Base-by-base conservation (phyloP, 2,113 vertebrate genomes). In the Hiodon tergisus region DNA sequence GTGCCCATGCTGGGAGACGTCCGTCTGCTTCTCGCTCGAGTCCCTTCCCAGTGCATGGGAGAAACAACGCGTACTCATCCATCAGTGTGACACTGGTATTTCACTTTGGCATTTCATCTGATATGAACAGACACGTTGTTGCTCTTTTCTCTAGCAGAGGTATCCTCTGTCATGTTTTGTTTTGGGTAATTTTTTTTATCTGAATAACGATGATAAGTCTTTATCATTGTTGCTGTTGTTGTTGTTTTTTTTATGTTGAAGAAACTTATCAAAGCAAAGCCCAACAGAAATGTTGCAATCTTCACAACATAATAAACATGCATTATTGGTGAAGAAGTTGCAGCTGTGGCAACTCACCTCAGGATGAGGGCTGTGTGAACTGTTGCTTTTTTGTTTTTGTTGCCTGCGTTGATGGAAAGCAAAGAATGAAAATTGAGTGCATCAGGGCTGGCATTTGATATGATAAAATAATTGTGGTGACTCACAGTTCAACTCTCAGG, bases 1-100 rank as follows among this genome's bases (percentile, higher is more conserved):
- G 58, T 82, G 83, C 85, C 78, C 83, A 82, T 80, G 84, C 85
- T 31, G 87, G 88, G 83, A 89, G 86, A 89, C 88, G 89, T 90
- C 87, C 87, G 85, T 78, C 85, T 78, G 83, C 85, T 85, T 85
- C 85, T 86, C 86, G 88, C 87, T 84, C 83, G 68, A 57, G 73
- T 84, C 84, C 87, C 82, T 82, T 81, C 11, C 51, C n/a, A 67
- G 53, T 67, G 50, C 69, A 47, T 6, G 50, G 70, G 31, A 14
- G 70, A 71, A 71, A 71, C 59, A 46, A 46, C 57, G 16, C 31
- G 7, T 7, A 11, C 57, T n/a, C 11, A 50, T 60, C 31, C 46
- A 59, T 71, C 13, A 50, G 31, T 0, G 53, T 58, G 55, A 46
- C 69, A 46, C 3, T 11, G 16, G 54, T 59, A 57, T 16, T 16